Base-by-base conservation (phyloP, 37 sponge, comb jelly and placozoan species). In the Lycopodina hypogea region DNA sequence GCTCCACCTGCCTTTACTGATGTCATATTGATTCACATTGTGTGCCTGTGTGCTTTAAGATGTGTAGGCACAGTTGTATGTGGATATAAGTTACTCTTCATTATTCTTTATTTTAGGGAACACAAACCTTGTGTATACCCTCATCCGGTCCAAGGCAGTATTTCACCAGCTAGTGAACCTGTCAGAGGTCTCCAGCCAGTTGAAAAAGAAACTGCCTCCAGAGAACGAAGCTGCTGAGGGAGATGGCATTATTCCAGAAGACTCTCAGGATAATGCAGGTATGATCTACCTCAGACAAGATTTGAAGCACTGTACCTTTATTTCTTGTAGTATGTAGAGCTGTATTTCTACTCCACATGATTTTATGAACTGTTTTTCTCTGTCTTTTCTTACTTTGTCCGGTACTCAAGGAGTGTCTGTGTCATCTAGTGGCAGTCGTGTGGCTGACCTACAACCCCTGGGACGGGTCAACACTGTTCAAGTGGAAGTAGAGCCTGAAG, bases 101-200 rank as follows among this genome's bases (percentile, higher is more conserved):
- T n/a, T n/a, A n/a, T 38, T 17, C 52, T 60, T 7, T 26, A 26
- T 24, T 19, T 7, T 76, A 96, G 97, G 97, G 0, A 97, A 97
- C 77, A 87, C 90, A 0, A 89, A 92, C 56, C 78, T 97, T 60
- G 69, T 97, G 26, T 97, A 97, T 79, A 83, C 88, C 23, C 38
- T 97, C 19, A 89, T 97, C 40, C 71, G 96, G 17, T 90, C 93
- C 18, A 85, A 94, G 72, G 77, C 68, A 32, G 88, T 97, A 7
- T 94, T 97, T 60, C 89, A 97, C 65, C 78, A 90, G 74, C 78
- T 96, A 59, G 80, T 89, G 6, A 90, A 87, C 75, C 74, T 96
- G 21, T 76, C 94, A 1, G 89, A 84, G 35, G 92, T 90, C 35
- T 82, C 92, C 0, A 80, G 79, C 69, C 81, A 66, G 17, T 37